Base-by-base conservation (phyloP, 2,113 vertebrate genomes). In the Caretta caretta region DNA sequence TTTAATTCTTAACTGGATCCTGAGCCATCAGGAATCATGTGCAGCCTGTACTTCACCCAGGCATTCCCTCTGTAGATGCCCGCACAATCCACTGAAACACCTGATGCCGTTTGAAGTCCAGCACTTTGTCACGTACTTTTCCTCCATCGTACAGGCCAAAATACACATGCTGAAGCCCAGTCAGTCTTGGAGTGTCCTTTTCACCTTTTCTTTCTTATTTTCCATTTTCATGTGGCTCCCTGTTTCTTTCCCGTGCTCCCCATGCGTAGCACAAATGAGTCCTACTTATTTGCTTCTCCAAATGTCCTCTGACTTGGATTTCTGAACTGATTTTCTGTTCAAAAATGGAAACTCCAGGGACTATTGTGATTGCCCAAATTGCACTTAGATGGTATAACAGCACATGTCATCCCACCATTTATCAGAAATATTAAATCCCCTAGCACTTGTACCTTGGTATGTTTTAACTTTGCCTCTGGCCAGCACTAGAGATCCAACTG, bases 341-440 rank as follows among this genome's bases (percentile, higher is more conserved):
- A 97, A 97, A 98, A 98, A 97, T 98, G 97, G 98, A 97, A 98
- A 96, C 97, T 97, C 98, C 95, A 83, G 97, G 95, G 97, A 98
- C 97, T 98, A 97, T 98, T 98, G 97, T 98, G 97, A 98, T 97
- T 93, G 94, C 81, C 92, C 96, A 97, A 97, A 98, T 97, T 97
- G 93, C 97, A 97, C 96, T 96, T 97, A 91, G 96, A 98, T 97
- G 94, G 84, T 98, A 25, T 98, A 98, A 97, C 97, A 96, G 91
- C 96, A 93, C 95, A 91, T 96, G 97, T 94, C 93, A 97, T 80
- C 95, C 90, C 96, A 83, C 96, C 97, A 92, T 98, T 98, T 98
- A 95, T 97, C 97, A 97, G 98, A 97, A 98, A 97, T 98, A 98
- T 98, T 98, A 96, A 98, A 98, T 98, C 97, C 91, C 96, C 93